A percentile compares a stretch with the other conserved stretches of the same genome.
phyloP scores from a whole-genome alignment of 2,113 vertebrate species.

The Zosterops lateralis region DNA sequence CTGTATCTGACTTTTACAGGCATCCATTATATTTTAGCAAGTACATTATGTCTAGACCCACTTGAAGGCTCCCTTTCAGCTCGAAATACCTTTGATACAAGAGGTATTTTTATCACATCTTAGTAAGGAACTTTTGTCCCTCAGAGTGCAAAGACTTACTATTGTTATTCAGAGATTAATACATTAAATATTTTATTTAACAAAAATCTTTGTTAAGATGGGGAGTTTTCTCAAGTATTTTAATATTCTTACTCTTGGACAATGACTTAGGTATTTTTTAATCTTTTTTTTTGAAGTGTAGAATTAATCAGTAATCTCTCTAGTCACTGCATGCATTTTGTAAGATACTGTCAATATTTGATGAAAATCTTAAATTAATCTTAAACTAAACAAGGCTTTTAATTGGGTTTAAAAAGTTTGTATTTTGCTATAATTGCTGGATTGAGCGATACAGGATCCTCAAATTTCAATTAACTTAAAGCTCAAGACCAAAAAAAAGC shows the following conservation, averaged over 20 bases:
- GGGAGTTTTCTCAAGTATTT: neutral
- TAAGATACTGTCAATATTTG: neutral
- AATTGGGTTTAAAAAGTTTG: neutral
- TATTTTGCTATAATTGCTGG: neutral
- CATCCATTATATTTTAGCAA: neutral
- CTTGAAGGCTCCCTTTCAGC: neutral
- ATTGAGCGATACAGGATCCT: neutral
- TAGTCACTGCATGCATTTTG: neutral
- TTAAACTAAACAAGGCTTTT: neutral
- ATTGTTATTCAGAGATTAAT: neutral
- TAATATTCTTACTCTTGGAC: neutral
- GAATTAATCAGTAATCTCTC: neutral
- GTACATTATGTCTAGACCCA: neutral
- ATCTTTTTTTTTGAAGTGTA: neutral
- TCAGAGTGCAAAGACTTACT: neutral
- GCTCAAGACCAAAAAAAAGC: neutral
- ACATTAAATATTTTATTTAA: neutral
- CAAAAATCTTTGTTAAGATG: neutral
- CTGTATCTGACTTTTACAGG: neutral
- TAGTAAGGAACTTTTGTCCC: neutral
- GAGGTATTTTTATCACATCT: neutral
- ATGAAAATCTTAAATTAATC: neutral
- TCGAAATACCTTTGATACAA: neutral
- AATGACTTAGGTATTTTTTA: neutral
- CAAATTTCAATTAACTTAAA: neutral